Conservation (phyloP, 2,113 vertebrate genomes). For the Nibea coibor region DNA sequence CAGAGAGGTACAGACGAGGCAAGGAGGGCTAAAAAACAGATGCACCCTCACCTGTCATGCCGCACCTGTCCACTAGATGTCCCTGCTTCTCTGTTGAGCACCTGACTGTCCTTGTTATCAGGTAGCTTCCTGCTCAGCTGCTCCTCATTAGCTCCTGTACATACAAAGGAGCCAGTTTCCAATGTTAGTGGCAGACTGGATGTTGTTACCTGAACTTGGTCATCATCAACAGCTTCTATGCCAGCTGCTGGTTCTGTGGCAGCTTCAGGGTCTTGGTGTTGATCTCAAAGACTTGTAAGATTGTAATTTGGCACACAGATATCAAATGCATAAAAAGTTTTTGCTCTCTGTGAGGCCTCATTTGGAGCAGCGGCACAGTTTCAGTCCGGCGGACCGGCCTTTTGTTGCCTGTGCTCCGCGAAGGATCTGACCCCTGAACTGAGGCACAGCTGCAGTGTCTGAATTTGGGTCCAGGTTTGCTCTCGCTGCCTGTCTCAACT, state of each 20-base stretch:
- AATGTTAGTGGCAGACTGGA: background rate
- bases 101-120: background rate
- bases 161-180: background rate
- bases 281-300: background rate
- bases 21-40: background rate
- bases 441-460: background rate
- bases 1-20: background rate
- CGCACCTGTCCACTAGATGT: slow-evolving; percentile 34
- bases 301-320: background rate
- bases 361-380: background rate
- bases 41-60: background rate
- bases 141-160: background rate
- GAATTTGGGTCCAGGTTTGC: background rate
- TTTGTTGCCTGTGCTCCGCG: background rate
- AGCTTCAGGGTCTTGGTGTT: background rate
- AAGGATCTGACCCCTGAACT: background rate
- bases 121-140: background rate
- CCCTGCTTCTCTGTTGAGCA: background rate
- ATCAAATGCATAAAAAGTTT: background rate
- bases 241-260: too few species aligned
- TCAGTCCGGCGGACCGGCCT: background rate
- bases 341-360: background rate
- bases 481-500: background rate
- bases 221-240: too few species aligned
- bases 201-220: background rate